Evolutionary conservation across 2,888 invertebrate species (phyloP).

Genomic region (Dynastes maya): DNA sequence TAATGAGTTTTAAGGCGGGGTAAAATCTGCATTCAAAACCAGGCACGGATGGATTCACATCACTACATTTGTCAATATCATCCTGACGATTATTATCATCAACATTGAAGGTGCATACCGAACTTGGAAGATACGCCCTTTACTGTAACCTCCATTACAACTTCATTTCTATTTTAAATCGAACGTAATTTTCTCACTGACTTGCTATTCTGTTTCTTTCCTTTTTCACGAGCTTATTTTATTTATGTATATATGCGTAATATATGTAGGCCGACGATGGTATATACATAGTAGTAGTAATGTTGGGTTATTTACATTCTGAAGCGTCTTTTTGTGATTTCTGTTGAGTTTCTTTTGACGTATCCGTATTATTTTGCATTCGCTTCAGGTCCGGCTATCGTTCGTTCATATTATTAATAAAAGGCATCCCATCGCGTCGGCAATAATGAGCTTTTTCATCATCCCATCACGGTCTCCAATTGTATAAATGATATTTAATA

Average conservation of each 20-base stretch:
- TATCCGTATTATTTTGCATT: slow-evolving; percentile 8
- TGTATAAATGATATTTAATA: slow-evolving; percentile 35
- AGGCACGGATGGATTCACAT: slow-evolving; percentile 13
- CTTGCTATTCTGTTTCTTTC: background rate
- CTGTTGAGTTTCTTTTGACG: background rate
- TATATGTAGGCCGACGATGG: background rate
- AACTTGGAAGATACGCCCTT: background rate
- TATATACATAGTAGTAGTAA: too few species aligned
- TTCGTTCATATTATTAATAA: slow-evolving; percentile 51
- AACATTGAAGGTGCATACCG: background rate
- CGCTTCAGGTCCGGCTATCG: background rate
- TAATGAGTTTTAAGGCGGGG: slow-evolving; percentile 51
- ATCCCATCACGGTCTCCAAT: background rate
- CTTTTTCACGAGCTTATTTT: slow-evolving; percentile 3
- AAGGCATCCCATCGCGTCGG: slow-evolving; percentile 58
- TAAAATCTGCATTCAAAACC: slow-evolving; percentile 21
- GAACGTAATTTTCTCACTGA: slow-evolving; percentile 48
- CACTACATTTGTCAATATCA: slow-evolving; percentile 56
- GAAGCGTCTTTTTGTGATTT: background rate
- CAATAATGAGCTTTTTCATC: slow-evolving; percentile 56
- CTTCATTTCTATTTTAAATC: slow-evolving; percentile 50
- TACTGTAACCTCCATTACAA: background rate
- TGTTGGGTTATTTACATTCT: background rate
- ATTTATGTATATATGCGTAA: background rate
- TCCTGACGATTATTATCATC: slow-evolving; percentile 27